A percentile compares a stretch with the other conserved stretches of the same genome.
Evolutionary conservation across 2,113 vertebrate species (phyloP).

Genomic region (Pogonocichla stellata): DNA sequence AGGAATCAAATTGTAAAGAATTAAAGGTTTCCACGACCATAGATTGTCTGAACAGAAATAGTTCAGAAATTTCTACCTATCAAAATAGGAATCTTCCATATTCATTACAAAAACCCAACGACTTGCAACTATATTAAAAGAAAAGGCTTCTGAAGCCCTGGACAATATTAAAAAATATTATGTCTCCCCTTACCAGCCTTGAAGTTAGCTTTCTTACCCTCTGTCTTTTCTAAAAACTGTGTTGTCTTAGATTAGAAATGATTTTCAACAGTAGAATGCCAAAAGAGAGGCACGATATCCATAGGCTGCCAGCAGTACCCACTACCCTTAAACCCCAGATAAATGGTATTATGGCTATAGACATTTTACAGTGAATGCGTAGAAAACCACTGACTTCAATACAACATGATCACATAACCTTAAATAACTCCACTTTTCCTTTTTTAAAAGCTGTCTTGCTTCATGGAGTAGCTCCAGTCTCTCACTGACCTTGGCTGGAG

Average conservation of each 20-base stretch:
- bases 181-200: not conserved
- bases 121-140: not conserved
- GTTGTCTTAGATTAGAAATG: not conserved
- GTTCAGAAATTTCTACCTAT: not conserved
- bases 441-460: not conserved
- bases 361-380: not conserved
- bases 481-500: conserved; percentile 18
- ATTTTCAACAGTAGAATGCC: not conserved
- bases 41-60: not conserved
- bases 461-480: not conserved
- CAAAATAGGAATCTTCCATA: not conserved
- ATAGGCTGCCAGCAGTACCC: not conserved
- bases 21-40: not conserved
- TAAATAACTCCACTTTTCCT: not conserved
- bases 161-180: not conserved
- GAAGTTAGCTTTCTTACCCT: not conserved
- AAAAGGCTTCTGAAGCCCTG: not conserved
- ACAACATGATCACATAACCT: not conserved
- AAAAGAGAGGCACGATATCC: not conserved
- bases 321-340: not conserved
- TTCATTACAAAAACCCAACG: not conserved
- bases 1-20: not conserved
- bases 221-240: not conserved
- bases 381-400: not conserved
- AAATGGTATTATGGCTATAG: not conserved